Percentiles rank a stretch among this genome's conserved stretches.
Conservation (phyloP, 2,113 vertebrate species). For the Entelurus aequoreus region DNA sequence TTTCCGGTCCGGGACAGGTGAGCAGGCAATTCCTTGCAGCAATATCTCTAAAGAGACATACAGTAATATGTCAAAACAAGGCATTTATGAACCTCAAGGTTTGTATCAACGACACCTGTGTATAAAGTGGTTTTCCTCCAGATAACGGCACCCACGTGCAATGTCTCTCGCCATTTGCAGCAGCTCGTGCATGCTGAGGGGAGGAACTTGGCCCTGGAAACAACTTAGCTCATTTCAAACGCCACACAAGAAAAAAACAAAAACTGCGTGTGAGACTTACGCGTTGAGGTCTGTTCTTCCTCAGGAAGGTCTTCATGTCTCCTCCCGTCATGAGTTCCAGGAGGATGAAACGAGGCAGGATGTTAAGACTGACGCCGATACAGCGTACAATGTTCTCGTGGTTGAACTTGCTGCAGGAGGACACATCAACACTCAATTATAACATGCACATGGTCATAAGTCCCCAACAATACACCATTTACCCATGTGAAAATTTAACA, state of each 20-base stretch:
- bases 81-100: background rate
- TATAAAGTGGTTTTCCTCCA: constrained; percentile 94
- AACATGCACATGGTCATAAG: too few species aligned
- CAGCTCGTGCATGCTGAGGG: constrained; percentile 81
- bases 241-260: constrained; percentile 1
- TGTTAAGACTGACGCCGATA: constrained; percentile 84
- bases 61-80: background rate
- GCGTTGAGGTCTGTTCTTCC: constrained; percentile 78
- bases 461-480: too few species aligned
- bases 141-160: constrained; percentile 83
- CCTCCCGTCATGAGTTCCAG: constrained; percentile 91
- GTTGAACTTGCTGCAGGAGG: constrained; percentile 79
- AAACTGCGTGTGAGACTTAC: constrained; percentile 61
- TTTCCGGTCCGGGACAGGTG: constrained; percentile 75
- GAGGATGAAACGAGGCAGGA: constrained; percentile 84
- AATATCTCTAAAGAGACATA: constrained; percentile 75
- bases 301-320: constrained; percentile 90
- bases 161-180: constrained; percentile 86
- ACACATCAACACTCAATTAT: background rate
- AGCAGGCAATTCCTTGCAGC: constrained; percentile 89
- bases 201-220: constrained; percentile 77
- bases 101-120: constrained; percentile 73
- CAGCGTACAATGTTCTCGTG: constrained; percentile 86
- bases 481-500: too few species aligned
- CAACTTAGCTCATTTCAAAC: constrained; percentile 15